These are phyloP conservation scores for Harpagifer antarcticus DNA, from an alignment of 2,797 vertebrate genomes.

Conservation along the genomic window DNA sequence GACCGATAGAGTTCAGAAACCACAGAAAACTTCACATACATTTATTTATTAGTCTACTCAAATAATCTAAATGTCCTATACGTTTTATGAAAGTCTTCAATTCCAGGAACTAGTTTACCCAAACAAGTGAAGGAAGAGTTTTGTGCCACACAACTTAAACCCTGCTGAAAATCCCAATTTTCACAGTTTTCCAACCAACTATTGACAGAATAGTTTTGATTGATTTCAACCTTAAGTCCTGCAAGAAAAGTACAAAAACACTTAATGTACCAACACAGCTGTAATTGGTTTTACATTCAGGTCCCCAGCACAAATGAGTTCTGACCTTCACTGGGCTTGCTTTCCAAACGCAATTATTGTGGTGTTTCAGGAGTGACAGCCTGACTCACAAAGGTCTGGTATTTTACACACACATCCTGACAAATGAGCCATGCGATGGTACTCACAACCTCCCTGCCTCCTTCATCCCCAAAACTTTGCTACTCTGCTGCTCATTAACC, in stretches of 20 bases:
- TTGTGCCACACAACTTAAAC: background rate
- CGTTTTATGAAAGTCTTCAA: background rate
- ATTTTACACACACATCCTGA: constrained; percentile 43
- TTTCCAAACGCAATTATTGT: constrained; percentile 57
- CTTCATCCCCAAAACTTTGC: constrained; percentile 54
- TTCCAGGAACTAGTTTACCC: background rate
- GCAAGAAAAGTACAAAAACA: constrained; percentile 36
- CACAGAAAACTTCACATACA: background rate
- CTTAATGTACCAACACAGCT: constrained; percentile 35
- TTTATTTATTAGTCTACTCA: background rate
- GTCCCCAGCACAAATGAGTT: constrained; percentile 49
- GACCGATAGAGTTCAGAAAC: constrained; percentile 12
- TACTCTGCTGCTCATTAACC: constrained; percentile 73
- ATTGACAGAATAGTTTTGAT: constrained; percentile 38
- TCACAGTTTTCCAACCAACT: constrained; percentile 5
- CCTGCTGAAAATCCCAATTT: constrained; percentile 6
- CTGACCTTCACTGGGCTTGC: constrained; percentile 52
- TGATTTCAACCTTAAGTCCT: constrained; percentile 49
- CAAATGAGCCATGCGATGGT: constrained; percentile 64
- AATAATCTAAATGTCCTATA: background rate
- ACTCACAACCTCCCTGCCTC: constrained; percentile 25
- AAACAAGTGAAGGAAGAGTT: background rate
- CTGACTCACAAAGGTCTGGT: constrained; percentile 61
- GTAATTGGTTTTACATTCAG: constrained; percentile 63
- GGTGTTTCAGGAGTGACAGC: constrained; percentile 53